Evolutionary conservation across 1,140 invertebrate species (phyloP), one percentile per base, ranked within the genome.

Genomic region (Musca vetustissima): DNA sequence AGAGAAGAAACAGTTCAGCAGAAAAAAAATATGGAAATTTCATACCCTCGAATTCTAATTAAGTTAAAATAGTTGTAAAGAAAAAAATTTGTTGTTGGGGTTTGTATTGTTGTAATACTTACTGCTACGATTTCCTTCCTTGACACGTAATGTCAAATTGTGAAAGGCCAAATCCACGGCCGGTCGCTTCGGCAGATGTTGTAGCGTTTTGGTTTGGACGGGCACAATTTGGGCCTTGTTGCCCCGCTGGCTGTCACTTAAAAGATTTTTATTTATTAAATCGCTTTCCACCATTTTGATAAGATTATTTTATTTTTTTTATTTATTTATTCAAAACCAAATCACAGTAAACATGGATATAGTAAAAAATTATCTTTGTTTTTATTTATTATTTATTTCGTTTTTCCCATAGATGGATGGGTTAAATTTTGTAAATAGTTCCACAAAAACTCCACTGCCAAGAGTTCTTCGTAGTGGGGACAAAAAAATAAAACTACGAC

Each of bases 81-180:
- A n/a, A n/a, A n/a, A n/a, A n/a, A n/a, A n/a, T n/a, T n/a, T 28
- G 28, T 28, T 28, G 28, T 28, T 2, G 13, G 13, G 13, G 1
- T 43, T 43, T 17, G 17, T 17, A 17, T 17, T 1, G 50, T 21
- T 9, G 24, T 22, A 66, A 32, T 81, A 93, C 92, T 93, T 81
- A 93, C 92, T 90, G 83, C 87, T 91, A 78, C 89, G 90, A 71
- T 88, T 88, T 70, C 91, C 91, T 76, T 93, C 92, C 74, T 88
- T 87, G n/a, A 97, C 93, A 69, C 88, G 91, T 83, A 96, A 97
- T 1, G 87, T 89, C 67, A 97, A 85, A 76, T 96, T 90, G 17
- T 88, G 88, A 83, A 96, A 97, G 65, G 91, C 92, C 80, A 96
- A 86, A 78, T 96, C 93, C 70, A 96, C 93, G 59, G 93, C 91